phyloP scores from a whole-genome alignment of 2,113 vertebrate species.

The Athene noctua region DNA sequence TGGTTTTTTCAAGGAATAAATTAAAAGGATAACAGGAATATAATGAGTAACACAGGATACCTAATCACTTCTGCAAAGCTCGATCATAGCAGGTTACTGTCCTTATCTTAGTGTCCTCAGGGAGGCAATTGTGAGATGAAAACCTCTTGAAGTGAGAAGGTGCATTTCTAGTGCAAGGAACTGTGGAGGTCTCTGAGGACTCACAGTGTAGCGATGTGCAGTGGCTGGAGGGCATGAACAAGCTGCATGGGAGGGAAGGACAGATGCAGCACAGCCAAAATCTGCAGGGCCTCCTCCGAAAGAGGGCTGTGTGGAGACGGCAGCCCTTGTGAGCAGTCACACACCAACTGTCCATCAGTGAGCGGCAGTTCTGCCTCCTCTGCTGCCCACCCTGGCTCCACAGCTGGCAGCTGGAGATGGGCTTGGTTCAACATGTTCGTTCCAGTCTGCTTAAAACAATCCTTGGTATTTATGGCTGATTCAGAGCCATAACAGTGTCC shows the following conservation, averaged over 20 bases:
- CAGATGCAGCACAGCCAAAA: neutral
- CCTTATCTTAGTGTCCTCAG: conserved; percentile 15
- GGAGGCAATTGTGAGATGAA: neutral
- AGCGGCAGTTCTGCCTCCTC: neutral
- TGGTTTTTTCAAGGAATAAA: conserved; percentile 18
- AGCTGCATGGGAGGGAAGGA: neutral
- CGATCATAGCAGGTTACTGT: neutral
- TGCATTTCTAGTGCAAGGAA: neutral
- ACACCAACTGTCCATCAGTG: neutral
- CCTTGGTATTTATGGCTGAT: neutral
- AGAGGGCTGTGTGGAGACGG: neutral
- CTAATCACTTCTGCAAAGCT: neutral
- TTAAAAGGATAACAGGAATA: conserved; percentile 53
- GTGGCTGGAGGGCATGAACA: neutral
- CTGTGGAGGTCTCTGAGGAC: neutral
- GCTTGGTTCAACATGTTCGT: neutral
- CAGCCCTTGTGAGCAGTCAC: neutral
- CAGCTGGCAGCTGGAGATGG: neutral
- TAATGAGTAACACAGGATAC: conserved; percentile 18
- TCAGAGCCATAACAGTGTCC: conserved; percentile 12
- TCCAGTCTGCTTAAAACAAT: conserved; percentile 11
- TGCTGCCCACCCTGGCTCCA: neutral
- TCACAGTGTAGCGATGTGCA: rapidly evolving
- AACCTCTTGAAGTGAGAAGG: neutral
- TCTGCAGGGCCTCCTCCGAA: neutral